Conservation (phyloP, 2,888 invertebrate genomes). For the Epistrophe grossulariae region DNA sequence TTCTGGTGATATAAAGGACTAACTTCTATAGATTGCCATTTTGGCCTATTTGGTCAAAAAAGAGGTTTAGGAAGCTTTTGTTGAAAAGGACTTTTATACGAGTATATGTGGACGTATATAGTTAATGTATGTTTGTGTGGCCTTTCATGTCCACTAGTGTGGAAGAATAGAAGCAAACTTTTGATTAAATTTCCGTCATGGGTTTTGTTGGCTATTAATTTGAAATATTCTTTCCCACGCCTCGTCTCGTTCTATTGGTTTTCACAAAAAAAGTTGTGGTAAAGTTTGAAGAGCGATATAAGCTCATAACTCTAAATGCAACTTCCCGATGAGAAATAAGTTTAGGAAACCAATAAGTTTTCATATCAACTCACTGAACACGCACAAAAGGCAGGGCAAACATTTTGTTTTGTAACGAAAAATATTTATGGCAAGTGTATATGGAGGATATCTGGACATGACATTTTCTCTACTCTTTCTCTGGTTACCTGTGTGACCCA, state of each 20-base stretch:
- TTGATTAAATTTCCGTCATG: constrained; percentile 71
- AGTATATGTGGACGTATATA: neutral
- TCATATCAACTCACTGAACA: constrained; percentile 54
- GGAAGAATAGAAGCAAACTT: constrained; percentile 64
- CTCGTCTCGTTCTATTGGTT: constrained; percentile 1
- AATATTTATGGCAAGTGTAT: neutral
- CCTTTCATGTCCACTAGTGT: constrained; percentile 57
- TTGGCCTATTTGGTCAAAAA: constrained; percentile 40
- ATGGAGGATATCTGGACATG: constrained; percentile 31
- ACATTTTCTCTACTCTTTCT: constrained; percentile 5
- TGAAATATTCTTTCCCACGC: constrained; percentile 56
- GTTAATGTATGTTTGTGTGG: constrained; percentile 53
- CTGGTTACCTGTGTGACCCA: constrained; percentile 2
- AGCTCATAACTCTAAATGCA: constrained; percentile 35
- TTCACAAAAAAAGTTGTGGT: constrained; percentile 40
- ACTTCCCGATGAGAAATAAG: constrained; percentile 53
- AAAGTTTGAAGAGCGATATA: constrained; percentile 33
- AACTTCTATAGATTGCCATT: constrained; percentile 28
- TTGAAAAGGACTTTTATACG: constrained; percentile 38
- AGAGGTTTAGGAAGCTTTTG: constrained; percentile 10
- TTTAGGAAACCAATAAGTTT: constrained; percentile 58
- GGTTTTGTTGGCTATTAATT: constrained; percentile 68
- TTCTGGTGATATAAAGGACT: constrained; percentile 24
- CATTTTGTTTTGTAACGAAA: too few relatives aligned
- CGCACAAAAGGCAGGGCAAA: neutral